Base-by-base conservation (phyloP, 1,140 invertebrate genomes). In the Neoseiulus cucumeris region DNA sequence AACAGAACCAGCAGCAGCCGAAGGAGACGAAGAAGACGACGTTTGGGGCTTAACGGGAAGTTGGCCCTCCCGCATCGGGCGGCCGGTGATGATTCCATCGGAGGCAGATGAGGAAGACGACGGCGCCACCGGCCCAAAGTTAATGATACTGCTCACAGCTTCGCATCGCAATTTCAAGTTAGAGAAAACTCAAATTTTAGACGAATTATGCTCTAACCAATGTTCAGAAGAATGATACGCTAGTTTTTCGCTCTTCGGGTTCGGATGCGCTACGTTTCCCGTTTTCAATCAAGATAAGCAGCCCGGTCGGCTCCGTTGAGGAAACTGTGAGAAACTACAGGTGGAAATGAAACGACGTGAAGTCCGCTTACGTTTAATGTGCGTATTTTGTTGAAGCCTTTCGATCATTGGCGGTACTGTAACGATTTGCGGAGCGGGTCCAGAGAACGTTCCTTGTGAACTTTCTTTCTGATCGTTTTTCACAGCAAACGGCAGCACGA, bases 61-160 rank as follows among this genome's bases (percentile, higher is more conserved):
- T 59, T 18, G 51, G 51, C 51, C 51, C 33, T 59, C 51, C 14
- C 22, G 51, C 51, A 59, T 59, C 22, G 51, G 51, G 14, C 51
- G 51, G 22, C 51, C 51, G 22, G 51, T 59, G 51, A 59, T 59
- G 22, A 59, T 59, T 25, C 51, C 22, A 25, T 59, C 51, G 14
- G 51, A 59, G 25, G 51, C 0, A 25, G 51, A 59, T 20, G 51
- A 25, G 14, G 51, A 59, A 6, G 51, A 18, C 1, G 51, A 25
- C 22, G 51, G 1, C 22, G 51, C 1, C 5, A 20, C 14, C 33
- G 51, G 51, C 2, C 51, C 51, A 9, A 59, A 59, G 51, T 59
- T 59, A 33, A 59, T 59, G 22, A 59, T 59, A 33, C 25, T 59
- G 51, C 51, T 59, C 22, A 59, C 51, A 59, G 51, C 51, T 59